Conservation (phyloP, 1,140 invertebrate genomes). For the Archivesica marissinica region DNA sequence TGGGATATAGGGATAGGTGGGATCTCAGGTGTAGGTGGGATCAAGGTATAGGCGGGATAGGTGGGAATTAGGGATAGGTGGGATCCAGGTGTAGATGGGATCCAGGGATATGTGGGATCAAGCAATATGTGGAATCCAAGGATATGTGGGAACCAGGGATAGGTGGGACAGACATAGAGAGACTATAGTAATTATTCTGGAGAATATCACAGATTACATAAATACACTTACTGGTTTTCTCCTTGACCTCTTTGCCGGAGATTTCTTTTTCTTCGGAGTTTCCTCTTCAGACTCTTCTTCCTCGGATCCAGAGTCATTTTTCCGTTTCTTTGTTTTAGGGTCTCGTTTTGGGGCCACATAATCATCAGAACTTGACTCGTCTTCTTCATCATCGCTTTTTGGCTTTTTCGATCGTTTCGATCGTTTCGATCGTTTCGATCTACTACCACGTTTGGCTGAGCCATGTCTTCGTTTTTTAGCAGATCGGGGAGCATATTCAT, state of each 20-base stretch:
- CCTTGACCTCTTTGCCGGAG: constrained; percentile 27
- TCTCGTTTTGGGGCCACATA: constrained; percentile 62
- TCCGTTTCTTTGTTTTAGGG: constrained; percentile 65
- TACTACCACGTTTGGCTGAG: constrained; percentile 14
- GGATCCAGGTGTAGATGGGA: no score
- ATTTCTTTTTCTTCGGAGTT: constrained; percentile 46
- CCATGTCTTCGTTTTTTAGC: constrained; percentile 69
- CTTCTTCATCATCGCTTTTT: constrained; percentile 59
- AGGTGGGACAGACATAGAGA: no score
- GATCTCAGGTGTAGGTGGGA: no score
- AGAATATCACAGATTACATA: no score
- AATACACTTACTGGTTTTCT: constrained; percentile 51
- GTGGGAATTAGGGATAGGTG: no score
- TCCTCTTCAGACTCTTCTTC: constrained; percentile 61
- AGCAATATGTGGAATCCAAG: no score
- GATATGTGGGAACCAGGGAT: no score
- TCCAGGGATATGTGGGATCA: no score
- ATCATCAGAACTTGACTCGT: constrained; percentile 64
- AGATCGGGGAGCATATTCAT: constrained; percentile 77
- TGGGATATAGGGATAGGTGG: no score
- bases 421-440: constrained; percentile 5
- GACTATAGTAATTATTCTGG: no score
- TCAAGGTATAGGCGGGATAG: no score
- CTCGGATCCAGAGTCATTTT: constrained; percentile 55
- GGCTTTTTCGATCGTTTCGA: neutral